Conservation (phyloP, 2,888 invertebrate species). For the Shargacucullia verbasci region DNA sequence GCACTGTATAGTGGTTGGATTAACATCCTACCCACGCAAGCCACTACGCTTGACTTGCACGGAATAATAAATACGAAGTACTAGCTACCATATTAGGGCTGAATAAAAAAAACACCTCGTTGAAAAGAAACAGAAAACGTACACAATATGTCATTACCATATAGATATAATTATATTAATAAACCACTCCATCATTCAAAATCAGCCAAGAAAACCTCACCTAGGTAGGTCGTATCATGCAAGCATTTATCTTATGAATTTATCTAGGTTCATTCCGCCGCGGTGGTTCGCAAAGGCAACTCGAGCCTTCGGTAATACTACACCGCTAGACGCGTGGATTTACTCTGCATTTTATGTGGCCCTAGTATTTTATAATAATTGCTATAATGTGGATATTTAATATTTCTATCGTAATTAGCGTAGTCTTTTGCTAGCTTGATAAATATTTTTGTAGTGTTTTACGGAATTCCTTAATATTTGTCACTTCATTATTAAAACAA, state of each 20-base stretch:
- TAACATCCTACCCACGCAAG: too few relatives aligned
- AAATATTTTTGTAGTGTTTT: constrained; percentile 8
- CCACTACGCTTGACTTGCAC: too few relatives aligned
- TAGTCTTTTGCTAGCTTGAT: constrained; percentile 10
- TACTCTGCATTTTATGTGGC: constrained; percentile 43
- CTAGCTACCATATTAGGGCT: too few relatives aligned
- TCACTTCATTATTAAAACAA: background rate
- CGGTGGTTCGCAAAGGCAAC: constrained; percentile 57
- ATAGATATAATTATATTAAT: constrained; percentile 25
- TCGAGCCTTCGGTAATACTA: constrained; percentile 53
- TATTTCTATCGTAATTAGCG: constrained; percentile 24
- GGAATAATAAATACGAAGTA: too few relatives aligned
- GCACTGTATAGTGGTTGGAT: too few relatives aligned
- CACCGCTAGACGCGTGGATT: constrained; percentile 37
- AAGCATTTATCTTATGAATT: constrained; percentile 49
- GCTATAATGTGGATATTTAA: constrained; percentile 43
- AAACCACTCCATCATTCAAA: constrained; percentile 49
- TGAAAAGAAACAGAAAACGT: constrained; percentile 1
- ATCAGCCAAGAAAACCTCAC: constrained; percentile 35
- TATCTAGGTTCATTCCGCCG: constrained; percentile 56
- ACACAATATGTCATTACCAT: constrained; percentile 18
- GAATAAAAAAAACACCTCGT: background rate
- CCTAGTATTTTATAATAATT: constrained; percentile 50
- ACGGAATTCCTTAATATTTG: constrained; percentile 5
- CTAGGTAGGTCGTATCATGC: constrained; percentile 48